A percentile compares a stretch with the other conserved stretches of the same genome.
Conservation (phyloP, 2,797 vertebrate genomes). For the Anabas testudineus region DNA sequence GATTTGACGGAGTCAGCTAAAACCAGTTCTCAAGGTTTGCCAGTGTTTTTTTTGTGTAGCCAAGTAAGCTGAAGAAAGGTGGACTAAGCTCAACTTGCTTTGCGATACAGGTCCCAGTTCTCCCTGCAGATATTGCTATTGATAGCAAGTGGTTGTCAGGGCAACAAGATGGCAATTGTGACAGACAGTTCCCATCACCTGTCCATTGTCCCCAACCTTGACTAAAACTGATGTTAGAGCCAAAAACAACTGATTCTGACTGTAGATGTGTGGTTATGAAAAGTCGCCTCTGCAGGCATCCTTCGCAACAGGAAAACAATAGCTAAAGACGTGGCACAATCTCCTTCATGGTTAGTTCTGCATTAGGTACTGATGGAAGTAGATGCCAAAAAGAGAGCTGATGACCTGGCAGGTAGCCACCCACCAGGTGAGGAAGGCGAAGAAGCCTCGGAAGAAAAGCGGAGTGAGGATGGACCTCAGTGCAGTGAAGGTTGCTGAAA, state of each 20-base stretch:
- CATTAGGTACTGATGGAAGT: constrained; percentile 94
- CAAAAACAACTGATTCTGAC: constrained; percentile 19
- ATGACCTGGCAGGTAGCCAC: constrained; percentile 92
- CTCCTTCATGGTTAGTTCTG: constrained; percentile 79
- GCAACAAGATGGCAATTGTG: constrained; percentile 20
- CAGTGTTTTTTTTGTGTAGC: background rate
- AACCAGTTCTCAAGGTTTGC: background rate
- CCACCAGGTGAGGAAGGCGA: constrained; percentile 97
- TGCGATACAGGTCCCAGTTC: constrained; percentile 16
- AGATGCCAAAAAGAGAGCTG: constrained; percentile 94
- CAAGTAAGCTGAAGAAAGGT: background rate
- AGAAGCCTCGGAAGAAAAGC: constrained; percentile 88
- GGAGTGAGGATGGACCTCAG: constrained; percentile 87
- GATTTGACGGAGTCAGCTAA: background rate
- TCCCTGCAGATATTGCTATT: constrained; percentile 26
- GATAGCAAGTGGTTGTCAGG: constrained; percentile 37
- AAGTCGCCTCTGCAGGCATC: constrained; percentile 8
- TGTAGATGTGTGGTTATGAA: constrained; percentile 23
- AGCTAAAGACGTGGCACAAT: constrained; percentile 1
- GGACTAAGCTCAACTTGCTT: background rate
- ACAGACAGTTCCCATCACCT: constrained; percentile 18
- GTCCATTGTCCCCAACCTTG: constrained; percentile 11
- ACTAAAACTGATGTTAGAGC: constrained; percentile 10
- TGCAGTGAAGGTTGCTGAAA: constrained; percentile 80
- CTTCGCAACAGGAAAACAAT: constrained; percentile 8